Base-by-base conservation (phyloP, 2,797 vertebrate genomes). In the Lacerta viridis region DNA sequence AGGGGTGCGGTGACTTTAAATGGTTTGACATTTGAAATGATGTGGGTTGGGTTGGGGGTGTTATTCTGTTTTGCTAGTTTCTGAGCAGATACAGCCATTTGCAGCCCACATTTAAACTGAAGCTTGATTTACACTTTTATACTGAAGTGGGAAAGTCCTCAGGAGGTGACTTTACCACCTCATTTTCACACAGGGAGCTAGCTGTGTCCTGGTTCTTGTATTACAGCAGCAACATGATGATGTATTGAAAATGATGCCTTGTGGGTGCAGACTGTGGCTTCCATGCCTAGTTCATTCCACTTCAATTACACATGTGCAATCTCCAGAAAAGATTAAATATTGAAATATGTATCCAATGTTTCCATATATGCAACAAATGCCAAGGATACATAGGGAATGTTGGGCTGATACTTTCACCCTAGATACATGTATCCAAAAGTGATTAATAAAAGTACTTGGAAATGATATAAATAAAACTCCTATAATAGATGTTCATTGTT, bases 21-120 rank as follows among this genome's bases (percentile, higher is more conserved):
- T 33, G 5, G 23, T 61, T 84, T 66, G 59, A 76, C 69, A 85
- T 68, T 75, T 81, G 88, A 80, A 50, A 39, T 85, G 25, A 15
- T 75, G 33, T 50, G 7, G 41, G 59, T 75, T 55, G 50, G 50
- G 13, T 85, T 46, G 39, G 39, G 2, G 1, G 23, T 69, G 17
- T 25, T 80, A 36, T 72, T 61, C 33, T 83, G 10, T 68, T 68
- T 23, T 82, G 17, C 46, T 87, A 18, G n/a, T n/a, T 82, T 71
- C 39, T 64, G 46, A 85, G 18, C 78, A 66, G 25, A 77, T 69
- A 83, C 36, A 69, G 25, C 59, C 27, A 66, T 77, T 76, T 78
- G 74, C 33, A 46, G 43, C 7, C 33, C 23, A n/a, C 36, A 27
- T 39, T 86, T 55, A 86, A 72, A 85, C 33, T 80, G 41, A 50